Evolutionary conservation across 2,888 invertebrate genomes (phyloP), one percentile per base, ranked within the genome.

Genomic region (Phalera bucephala): DNA sequence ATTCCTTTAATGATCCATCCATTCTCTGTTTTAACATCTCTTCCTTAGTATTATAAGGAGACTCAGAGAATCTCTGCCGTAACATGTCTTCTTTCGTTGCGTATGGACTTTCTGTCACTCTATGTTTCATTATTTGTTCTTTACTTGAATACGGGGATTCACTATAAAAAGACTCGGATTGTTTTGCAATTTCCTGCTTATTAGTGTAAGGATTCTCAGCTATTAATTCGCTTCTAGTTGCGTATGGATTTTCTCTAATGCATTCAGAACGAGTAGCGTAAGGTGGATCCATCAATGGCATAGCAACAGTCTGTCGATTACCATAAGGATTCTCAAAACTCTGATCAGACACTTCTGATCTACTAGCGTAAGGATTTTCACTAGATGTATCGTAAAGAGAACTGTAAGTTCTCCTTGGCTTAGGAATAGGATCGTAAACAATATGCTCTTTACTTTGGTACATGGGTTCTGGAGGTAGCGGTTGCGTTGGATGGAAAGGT

Each of bases 381-480:
- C 72, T 79, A 19, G 87, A 85, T 31, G 88, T 84, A 61, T 90
- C 89, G 49, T 86, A 87, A 11, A 83, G 40, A 34, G 89, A 86
- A 41, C 89, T 82, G 45, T 90, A 90, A 13, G 90, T 90, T 53
- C 90, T 73, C 62, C 87, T 79, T 30, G 90, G 90, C 64, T 90
- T 90, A 65, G 90, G 90, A 47, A 90, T 88, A 57, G 87, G 87
- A 45, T 90, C 90, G 51, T 90, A 90, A 46, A 89, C 71, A 57
- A 88, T 63, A 57, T 85, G 86, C 30, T 88, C 87, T 77, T 88
- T 89, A 52, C 87, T 87, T 87, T 90, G 89, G 85, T 89, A 89
- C 55, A 82, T 54, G 36, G 89, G 89, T 73, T 90, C 90, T 64
- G 84, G 87, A 83, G 88, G 89, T 87, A 88, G 73, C 27, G 88